A percentile compares a stretch with the other conserved stretches of the same genome.
Evolutionary conservation across 2,797 vertebrate species (phyloP).

Genomic region (Caiman crocodilus): DNA sequence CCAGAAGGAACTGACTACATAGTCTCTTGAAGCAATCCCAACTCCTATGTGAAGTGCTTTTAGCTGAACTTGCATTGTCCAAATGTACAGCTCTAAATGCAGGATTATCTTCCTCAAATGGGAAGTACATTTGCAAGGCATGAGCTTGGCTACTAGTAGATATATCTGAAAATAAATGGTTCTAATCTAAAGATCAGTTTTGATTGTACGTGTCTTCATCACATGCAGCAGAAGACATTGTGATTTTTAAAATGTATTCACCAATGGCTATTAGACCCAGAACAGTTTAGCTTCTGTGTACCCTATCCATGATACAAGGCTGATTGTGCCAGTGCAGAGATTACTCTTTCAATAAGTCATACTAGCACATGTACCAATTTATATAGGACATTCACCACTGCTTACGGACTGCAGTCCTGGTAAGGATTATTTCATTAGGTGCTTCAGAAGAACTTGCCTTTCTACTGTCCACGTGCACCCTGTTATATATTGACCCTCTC

Average conservation of each 20-base stretch:
- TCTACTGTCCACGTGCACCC: slow-evolving; percentile 11
- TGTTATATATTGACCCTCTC: not conserved
- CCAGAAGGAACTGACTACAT: not conserved
- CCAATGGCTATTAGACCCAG: not conserved
- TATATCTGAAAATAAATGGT: too few species aligned
- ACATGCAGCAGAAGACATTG: too few species aligned
- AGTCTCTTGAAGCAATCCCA: not conserved
- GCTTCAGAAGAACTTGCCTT: slow-evolving; percentile 35
- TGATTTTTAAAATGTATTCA: not conserved
- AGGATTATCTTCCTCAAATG: not conserved
- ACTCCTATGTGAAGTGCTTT: not conserved
- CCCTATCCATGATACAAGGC: too few species aligned
- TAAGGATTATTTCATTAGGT: not conserved
- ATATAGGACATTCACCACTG: not conserved
- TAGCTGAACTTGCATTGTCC: not conserved
- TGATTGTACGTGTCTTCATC: too few species aligned
- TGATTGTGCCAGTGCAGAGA: too few species aligned
- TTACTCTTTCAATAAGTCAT: not conserved
- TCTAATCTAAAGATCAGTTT: too few species aligned
- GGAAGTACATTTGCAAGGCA: too few species aligned
- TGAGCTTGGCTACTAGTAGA: too few species aligned
- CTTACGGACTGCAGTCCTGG: not conserved
- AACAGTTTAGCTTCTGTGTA: not conserved
- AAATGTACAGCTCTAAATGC: not conserved
- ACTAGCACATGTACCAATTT: not conserved